A percentile compares a stretch with the other conserved stretches of the same genome.
These are phyloP conservation scores for Stegodyphus dumicola DNA, from an alignment of 1,140 invertebrate genomes.

Conservation along the genomic window DNA sequence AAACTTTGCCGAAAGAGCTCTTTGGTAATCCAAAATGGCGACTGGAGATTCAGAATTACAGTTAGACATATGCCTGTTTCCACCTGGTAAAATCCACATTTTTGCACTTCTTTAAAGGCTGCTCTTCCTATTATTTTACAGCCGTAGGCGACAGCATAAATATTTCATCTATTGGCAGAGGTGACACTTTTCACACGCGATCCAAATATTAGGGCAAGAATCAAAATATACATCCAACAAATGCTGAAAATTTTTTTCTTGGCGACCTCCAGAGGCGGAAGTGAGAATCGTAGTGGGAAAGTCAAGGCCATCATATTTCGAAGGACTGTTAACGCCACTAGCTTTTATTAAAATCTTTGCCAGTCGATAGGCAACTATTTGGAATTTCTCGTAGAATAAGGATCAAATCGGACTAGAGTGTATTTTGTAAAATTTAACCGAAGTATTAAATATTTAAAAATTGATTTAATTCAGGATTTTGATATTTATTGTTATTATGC, in stretches of 20 bases:
- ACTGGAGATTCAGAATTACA: background rate
- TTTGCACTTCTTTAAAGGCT: constrained; percentile 9
- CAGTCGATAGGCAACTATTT: too few relatives aligned
- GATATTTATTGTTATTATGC: too few relatives aligned
- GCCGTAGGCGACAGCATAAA: constrained; percentile 40
- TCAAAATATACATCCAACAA: constrained; percentile 43
- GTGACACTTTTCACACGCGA: constrained; percentile 14
- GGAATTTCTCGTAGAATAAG: too few relatives aligned
- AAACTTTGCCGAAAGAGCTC: too few relatives aligned
- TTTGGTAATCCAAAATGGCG: background rate
- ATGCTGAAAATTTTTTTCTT: constrained; percentile 16
- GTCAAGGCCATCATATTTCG: background rate
- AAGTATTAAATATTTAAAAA: too few relatives aligned
- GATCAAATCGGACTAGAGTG: too few relatives aligned
- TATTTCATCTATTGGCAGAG: constrained; percentile 37
- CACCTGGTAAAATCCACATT: background rate
- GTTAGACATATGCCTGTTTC: background rate
- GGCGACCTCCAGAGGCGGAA: background rate
- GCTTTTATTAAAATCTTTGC: constrained; percentile 30
- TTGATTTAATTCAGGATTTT: too few relatives aligned
- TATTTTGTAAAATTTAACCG: too few relatives aligned
- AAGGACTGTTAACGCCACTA: background rate
- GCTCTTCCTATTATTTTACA: constrained; percentile 26
- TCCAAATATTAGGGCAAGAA: constrained; percentile 42
- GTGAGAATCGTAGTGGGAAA: background rate